Evolutionary conservation across 2,113 vertebrate genomes (phyloP).

Genomic region (Forbesichthys papilliferus): DNA sequence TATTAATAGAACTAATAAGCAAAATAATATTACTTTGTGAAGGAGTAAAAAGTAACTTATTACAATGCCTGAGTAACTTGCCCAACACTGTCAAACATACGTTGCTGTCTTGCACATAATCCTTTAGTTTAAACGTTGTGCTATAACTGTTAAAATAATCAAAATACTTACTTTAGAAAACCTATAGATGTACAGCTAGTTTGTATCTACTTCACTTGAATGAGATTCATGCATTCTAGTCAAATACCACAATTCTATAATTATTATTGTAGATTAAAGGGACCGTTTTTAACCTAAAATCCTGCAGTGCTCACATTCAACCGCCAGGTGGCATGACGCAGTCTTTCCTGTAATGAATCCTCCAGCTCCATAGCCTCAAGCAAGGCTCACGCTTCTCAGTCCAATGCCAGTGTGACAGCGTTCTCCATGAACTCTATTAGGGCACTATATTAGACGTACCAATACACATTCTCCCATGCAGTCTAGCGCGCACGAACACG

Average conservation of each 20-base stretch:
- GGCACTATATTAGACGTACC: background rate
- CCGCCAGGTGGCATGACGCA: slow-evolving; percentile 55
- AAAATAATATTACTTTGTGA: too few relatives aligned
- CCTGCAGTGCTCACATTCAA: slow-evolving; percentile 19
- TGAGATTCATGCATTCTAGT: too few relatives aligned
- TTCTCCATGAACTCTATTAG: slow-evolving; percentile 29
- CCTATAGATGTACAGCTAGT: too few relatives aligned
- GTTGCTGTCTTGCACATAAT: background rate
- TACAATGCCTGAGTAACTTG: too few relatives aligned
- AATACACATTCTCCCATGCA: slow-evolving; percentile 1
- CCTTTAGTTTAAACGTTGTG: background rate
- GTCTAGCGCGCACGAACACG: slow-evolving; percentile 6
- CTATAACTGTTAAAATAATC: too few relatives aligned
- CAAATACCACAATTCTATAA: too few relatives aligned
- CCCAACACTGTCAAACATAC: too few relatives aligned
- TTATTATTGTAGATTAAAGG: too few relatives aligned
- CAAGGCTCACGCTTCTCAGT: slow-evolving; percentile 29
- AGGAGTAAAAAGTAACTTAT: too few relatives aligned
- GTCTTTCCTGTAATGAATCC: slow-evolving; percentile 12
- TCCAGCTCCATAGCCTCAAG: slow-evolving; percentile 36
- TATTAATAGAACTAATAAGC: too few relatives aligned
- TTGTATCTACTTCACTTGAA: too few relatives aligned
- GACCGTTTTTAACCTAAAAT: background rate
- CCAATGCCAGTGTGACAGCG: slow-evolving; percentile 35
- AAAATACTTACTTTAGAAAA: too few relatives aligned